Evolutionary conservation across 2,797 vertebrate species (phyloP).

Genomic region (Coendou prehensilis): DNA sequence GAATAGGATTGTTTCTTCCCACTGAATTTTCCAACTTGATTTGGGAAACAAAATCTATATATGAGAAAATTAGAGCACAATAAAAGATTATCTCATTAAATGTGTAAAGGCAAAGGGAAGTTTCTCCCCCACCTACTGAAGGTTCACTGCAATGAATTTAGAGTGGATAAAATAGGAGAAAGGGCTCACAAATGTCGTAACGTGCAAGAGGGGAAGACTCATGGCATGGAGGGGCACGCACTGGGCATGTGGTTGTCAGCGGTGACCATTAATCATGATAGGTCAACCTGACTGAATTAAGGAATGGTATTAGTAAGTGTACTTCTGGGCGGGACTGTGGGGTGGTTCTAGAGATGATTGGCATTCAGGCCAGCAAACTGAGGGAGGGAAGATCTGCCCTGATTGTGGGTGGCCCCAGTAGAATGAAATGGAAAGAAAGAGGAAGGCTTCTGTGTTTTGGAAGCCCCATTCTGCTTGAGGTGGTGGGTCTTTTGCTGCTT

Average conservation of each 20-base stretch:
- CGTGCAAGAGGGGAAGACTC: neutral
- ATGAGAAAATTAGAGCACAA: slow-evolving; percentile 19
- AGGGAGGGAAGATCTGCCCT: neutral
- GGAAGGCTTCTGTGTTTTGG: neutral
- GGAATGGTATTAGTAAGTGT: neutral
- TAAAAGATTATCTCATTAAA: slow-evolving; percentile 10
- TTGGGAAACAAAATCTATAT: neutral
- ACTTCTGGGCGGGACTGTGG: neutral
- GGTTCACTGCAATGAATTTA: neutral
- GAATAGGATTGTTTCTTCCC: neutral
- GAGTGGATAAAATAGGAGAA: neutral
- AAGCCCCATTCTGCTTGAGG: neutral
- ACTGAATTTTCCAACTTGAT: neutral
- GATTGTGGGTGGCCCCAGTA: neutral
- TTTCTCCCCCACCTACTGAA: neutral
- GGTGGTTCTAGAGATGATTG: neutral
- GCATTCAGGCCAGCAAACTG: neutral
- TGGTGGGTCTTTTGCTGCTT: neutral
- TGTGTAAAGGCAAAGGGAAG: neutral
- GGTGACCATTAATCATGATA: neutral
- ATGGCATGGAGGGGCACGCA: neutral
- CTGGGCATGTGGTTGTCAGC: neutral
- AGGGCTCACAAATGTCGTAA: too few relatives aligned
- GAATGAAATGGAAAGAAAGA: neutral
- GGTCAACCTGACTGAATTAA: neutral